Conservation (phyloP, 2,888 invertebrate genomes). For the Watsonalla binaria region DNA sequence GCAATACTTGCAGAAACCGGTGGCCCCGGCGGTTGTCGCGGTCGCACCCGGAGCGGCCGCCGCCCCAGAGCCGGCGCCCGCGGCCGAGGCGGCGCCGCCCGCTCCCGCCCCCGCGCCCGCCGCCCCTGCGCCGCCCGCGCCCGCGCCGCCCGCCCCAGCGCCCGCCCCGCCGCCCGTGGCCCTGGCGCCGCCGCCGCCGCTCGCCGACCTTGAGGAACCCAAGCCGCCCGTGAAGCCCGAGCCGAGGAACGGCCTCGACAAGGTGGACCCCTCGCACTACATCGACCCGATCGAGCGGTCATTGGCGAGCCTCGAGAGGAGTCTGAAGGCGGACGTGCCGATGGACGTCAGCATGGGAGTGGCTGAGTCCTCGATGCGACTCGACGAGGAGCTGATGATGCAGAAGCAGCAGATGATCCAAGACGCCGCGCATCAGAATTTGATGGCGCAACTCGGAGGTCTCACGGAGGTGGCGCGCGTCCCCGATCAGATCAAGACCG, state of each 20-base stretch:
- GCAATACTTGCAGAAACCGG: slow-evolving; percentile 35
- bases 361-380: slow-evolving; percentile 67
- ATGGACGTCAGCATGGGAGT: slow-evolving; percentile 74
- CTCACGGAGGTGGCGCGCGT: slow-evolving; percentile 58
- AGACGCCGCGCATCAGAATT: slow-evolving; percentile 57
- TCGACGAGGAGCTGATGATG: slow-evolving; percentile 66
- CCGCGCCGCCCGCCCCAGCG: slow-evolving; percentile 17
- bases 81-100: slow-evolving; percentile 38
- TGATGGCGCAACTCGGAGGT: slow-evolving; percentile 71
- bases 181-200: slow-evolving; percentile 34
- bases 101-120: slow-evolving; percentile 12
- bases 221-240: slow-evolving; percentile 50
- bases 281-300: slow-evolving; percentile 86
- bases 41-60: slow-evolving; percentile 35
- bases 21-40: slow-evolving; percentile 24
- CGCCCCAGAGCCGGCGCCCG: slow-evolving; percentile 31
- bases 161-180: slow-evolving; percentile 28
- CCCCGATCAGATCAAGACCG: slow-evolving; percentile 58
- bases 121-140: slow-evolving; percentile 29
- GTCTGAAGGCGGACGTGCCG: slow-evolving; percentile 77
- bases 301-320: slow-evolving; percentile 83
- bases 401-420: slow-evolving; percentile 59
- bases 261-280: slow-evolving; percentile 63
- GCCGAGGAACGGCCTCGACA: slow-evolving; percentile 65
- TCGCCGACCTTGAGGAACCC: slow-evolving; percentile 30